Conservation (phyloP, 1,140 invertebrate genomes). For the Teleogryllus occipitalis region DNA sequence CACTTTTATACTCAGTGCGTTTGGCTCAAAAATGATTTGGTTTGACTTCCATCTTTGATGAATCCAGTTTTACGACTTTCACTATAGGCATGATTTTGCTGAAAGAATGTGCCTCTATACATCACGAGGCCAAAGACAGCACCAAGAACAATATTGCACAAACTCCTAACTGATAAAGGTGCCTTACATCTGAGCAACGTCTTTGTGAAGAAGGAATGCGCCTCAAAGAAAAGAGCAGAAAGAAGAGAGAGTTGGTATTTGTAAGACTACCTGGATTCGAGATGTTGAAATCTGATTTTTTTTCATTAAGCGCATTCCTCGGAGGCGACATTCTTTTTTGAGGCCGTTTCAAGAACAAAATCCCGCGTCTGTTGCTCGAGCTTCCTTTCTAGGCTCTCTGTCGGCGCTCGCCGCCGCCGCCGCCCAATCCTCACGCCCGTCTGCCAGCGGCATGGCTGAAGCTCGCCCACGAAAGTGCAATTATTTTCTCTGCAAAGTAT, state of each 20-base stretch:
- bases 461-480: background rate
- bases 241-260: background rate
- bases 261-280: background rate
- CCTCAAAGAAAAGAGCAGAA: background rate
- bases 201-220: background rate
- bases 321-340: background rate
- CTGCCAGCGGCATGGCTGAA: background rate
- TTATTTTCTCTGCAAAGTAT: slow-evolving; percentile 1
- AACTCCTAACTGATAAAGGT: no score
- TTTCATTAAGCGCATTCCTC: background rate
- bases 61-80: no score
- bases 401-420: no score
- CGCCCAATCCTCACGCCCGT: background rate
- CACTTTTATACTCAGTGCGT: no score
- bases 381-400: no score
- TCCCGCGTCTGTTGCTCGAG: background rate
- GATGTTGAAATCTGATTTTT: background rate
- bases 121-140: no score
- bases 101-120: no score
- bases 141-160: no score
- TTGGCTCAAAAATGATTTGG: no score
- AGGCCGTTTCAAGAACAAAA: background rate
- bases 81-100: no score
- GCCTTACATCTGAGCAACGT: no score
- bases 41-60: no score